Percentiles rank a stretch among this genome's conserved stretches.
Conservation (phyloP, 2,888 invertebrate genomes). For the Eledone cirrhosa region DNA sequence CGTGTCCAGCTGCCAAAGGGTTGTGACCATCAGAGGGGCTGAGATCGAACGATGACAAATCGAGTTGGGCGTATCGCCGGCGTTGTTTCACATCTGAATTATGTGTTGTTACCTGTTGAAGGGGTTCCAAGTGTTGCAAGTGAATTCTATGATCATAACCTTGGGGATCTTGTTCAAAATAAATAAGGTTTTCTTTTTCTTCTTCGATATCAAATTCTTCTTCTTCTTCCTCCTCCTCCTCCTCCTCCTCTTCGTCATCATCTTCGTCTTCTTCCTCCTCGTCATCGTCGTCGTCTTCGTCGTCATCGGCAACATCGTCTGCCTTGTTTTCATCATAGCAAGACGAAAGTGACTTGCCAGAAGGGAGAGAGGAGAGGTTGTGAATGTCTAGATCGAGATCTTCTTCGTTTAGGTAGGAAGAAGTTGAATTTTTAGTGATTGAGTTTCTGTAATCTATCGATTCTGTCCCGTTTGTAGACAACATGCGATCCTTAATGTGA, state of each 20-base stretch:
- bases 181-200: conserved; percentile 19
- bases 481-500: background rate
- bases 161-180: background rate
- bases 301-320: too few species aligned
- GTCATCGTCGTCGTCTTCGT: conserved; percentile 35
- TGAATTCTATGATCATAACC: conserved; percentile 1
- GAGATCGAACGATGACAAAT: conserved; percentile 75
- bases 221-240: too few species aligned
- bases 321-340: too few species aligned
- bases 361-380: conserved; percentile 18
- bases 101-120: background rate
- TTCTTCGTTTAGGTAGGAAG: conserved; percentile 17
- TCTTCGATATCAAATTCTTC: conserved; percentile 9
- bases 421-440: background rate
- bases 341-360: background rate
- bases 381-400: conserved; percentile 31
- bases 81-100: conserved; percentile 31
- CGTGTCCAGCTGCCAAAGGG: conserved; percentile 35
- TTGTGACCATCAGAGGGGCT: conserved; percentile 34
- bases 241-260: conserved; percentile 15
- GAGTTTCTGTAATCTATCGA: background rate
- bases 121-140: background rate
- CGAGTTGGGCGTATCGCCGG: conserved; percentile 74
- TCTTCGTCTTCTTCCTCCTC: conserved; percentile 30
- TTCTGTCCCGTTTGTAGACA: background rate